A percentile compares a stretch with the other conserved stretches of the same genome.
Evolutionary conservation across 2,888 invertebrate species (phyloP).

Genomic region (Tridacna gigas): DNA sequence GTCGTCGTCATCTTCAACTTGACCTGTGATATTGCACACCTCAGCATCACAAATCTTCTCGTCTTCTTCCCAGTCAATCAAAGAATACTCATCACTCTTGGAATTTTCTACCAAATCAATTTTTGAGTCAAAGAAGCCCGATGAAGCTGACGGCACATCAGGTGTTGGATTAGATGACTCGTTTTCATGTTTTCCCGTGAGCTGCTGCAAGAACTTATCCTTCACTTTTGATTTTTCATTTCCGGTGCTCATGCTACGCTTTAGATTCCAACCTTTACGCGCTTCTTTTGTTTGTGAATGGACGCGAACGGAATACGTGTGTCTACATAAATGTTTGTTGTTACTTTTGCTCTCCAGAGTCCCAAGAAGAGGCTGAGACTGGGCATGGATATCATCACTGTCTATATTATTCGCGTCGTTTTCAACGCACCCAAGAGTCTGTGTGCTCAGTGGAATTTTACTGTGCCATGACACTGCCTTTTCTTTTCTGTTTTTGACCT

Average conservation of each 20-base stretch:
- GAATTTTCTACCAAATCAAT: constrained; percentile 35
- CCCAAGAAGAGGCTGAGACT: constrained; percentile 70
- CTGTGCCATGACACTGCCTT: constrained; percentile 63
- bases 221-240: constrained; percentile 62
- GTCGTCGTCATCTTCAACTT: constrained; percentile 73
- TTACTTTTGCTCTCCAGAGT: constrained; percentile 57
- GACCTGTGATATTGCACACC: constrained; percentile 79
- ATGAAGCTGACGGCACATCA: constrained; percentile 14
- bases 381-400: constrained; percentile 56
- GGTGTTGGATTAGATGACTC: constrained; percentile 42
- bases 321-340: constrained; percentile 56
- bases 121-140: constrained; percentile 29
- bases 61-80: constrained; percentile 79
- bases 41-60: constrained; percentile 81
- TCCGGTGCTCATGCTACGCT: constrained; percentile 69
- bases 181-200: constrained; percentile 22
- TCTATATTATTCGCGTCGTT: constrained; percentile 26
- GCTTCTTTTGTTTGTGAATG: constrained; percentile 51
- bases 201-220: constrained; percentile 64
- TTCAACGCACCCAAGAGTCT: constrained; percentile 62
- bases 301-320: constrained; percentile 60
- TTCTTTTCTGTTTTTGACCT: constrained; percentile 49
- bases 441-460: constrained; percentile 58
- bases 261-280: constrained; percentile 54
- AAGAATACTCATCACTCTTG: constrained; percentile 70